phyloP scores from a whole-genome alignment of 2,113 vertebrate species.

The Corynorhinus townsendii region DNA sequence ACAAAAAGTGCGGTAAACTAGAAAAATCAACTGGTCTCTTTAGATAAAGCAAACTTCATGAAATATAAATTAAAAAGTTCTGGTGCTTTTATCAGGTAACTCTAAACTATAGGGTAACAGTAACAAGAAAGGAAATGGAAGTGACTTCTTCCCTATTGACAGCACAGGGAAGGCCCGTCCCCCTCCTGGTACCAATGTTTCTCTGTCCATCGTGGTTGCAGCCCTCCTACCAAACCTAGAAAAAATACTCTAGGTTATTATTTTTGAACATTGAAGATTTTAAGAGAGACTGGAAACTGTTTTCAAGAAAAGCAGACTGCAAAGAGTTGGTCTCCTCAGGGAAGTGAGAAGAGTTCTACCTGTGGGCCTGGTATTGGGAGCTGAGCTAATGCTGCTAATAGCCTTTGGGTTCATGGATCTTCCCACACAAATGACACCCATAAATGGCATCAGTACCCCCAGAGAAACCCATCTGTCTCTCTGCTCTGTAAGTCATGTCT shows the following conservation, averaged over 20 bases:
- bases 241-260: neutral
- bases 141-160: neutral
- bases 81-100: neutral
- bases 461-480: neutral
- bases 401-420: neutral
- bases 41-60: neutral
- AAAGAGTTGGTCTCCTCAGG: neutral
- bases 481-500: neutral
- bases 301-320: neutral
- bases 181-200: neutral
- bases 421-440: too few relatives aligned
- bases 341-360: neutral
- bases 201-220: neutral
- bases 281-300: neutral
- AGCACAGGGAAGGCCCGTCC: neutral
- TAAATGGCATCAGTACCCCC: neutral
- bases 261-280: neutral
- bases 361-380: neutral
- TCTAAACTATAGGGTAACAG: neutral
- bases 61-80: neutral
- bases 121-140: neutral
- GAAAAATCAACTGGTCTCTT: neutral
- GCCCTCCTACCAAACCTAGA: neutral
- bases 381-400: neutral
- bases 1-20: neutral